phyloP scores from a whole-genome alignment of 2,113 vertebrate genomes.

The Proterorhinus semilunaris region DNA sequence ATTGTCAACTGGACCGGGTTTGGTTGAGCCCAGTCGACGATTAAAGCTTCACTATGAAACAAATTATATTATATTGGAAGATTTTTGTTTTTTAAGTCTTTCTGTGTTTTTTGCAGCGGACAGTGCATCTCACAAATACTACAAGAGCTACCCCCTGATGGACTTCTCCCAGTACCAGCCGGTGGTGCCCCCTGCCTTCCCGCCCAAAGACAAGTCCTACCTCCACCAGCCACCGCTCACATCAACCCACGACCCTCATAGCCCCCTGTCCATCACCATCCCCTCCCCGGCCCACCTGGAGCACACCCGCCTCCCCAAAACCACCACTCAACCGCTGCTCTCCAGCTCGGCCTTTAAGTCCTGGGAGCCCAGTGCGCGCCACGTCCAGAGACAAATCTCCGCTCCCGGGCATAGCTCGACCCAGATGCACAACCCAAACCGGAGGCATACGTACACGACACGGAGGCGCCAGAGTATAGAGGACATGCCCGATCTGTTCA shows the following conservation, averaged over 20 bases:
- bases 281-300: slow-evolving; percentile 69
- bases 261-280: slow-evolving; percentile 76
- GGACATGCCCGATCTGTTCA: slow-evolving; percentile 79
- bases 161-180: slow-evolving; percentile 77
- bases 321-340: slow-evolving; percentile 67
- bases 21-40: too few relatives aligned
- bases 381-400: slow-evolving; percentile 72
- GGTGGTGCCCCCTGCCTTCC: slow-evolving; percentile 69
- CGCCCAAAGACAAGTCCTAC: slow-evolving; percentile 76
- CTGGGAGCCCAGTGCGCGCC: slow-evolving; percentile 72
- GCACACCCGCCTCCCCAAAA: slow-evolving; percentile 74
- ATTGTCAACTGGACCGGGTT: too few relatives aligned
- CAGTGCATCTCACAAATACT: slow-evolving; percentile 78
- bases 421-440: slow-evolving; percentile 53
- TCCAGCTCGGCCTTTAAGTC: slow-evolving; percentile 74
- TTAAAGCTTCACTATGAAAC: too few relatives aligned
- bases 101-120: slow-evolving; percentile 65
- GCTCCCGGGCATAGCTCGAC: slow-evolving; percentile 60
- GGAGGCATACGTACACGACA: slow-evolving; percentile 68
- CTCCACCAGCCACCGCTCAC: slow-evolving; percentile 65
- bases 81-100: neutral
- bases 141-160: slow-evolving; percentile 79
- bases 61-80: too few relatives aligned
- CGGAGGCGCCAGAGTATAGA: slow-evolving; percentile 82
- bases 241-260: slow-evolving; percentile 66